phyloP scores from a whole-genome alignment of 2,797 vertebrate species.

The Cyclopterus lumpus region DNA sequence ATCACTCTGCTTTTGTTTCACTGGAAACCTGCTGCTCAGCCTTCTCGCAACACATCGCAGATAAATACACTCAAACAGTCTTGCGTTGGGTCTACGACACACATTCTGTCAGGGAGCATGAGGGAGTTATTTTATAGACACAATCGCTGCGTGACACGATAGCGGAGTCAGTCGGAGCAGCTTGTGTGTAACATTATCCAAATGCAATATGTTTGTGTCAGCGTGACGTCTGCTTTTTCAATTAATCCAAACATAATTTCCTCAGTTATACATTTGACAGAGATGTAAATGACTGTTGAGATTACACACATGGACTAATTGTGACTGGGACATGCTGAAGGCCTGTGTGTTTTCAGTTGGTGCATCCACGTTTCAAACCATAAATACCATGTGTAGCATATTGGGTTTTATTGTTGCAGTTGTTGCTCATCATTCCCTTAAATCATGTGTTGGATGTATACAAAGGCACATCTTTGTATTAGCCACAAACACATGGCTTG shows the following conservation, averaged over 20 bases:
- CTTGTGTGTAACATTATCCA: slow-evolving; percentile 9
- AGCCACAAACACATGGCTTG: neutral
- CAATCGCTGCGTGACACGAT: neutral
- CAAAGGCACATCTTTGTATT: neutral
- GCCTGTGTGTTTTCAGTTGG: neutral
- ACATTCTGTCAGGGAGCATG: slow-evolving; percentile 7
- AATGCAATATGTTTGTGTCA: slow-evolving; percentile 18
- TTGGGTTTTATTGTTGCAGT: too few relatives aligned
- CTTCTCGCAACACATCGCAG: slow-evolving; percentile 8
- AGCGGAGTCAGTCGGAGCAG: slow-evolving; percentile 10
- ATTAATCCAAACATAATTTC: slow-evolving; percentile 6
- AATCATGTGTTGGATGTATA: neutral
- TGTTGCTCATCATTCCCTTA: neutral
- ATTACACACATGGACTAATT: neutral
- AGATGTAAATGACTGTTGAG: slow-evolving; percentile 2
- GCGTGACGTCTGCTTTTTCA: slow-evolving; percentile 4
- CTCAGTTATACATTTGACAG: neutral
- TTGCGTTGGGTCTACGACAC: slow-evolving; percentile 21
- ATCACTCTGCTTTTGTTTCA: slow-evolving; percentile 54
- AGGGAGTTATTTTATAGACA: slow-evolving; percentile 2
- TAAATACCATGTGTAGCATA: neutral
- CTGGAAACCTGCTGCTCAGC: slow-evolving; percentile 42
- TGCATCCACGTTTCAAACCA: neutral
- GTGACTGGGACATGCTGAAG: neutral
- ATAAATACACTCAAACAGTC: slow-evolving; percentile 41